Conservation (phyloP, 2,888 invertebrate species). For the Ernsta delagoae region DNA sequence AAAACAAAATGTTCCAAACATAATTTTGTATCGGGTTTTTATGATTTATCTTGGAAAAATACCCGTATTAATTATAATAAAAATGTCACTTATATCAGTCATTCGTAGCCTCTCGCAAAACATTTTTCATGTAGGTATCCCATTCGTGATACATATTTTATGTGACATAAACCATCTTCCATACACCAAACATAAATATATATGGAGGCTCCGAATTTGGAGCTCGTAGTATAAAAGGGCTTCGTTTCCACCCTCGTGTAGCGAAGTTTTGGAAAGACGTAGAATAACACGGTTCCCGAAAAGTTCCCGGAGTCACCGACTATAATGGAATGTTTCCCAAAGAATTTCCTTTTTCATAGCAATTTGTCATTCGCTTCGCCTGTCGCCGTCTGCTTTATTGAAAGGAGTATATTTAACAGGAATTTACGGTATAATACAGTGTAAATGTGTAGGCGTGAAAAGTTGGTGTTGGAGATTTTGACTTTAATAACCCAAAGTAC, state of each 20-base stretch:
- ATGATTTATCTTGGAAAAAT: too few relatives aligned
- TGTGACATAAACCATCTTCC: too few relatives aligned
- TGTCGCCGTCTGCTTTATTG: neutral
- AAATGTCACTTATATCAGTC: too few relatives aligned
- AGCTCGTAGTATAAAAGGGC: slow-evolving; percentile 5
- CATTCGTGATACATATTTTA: too few relatives aligned
- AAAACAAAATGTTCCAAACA: too few relatives aligned
- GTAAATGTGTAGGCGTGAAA: neutral
- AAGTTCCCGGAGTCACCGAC: slow-evolving; percentile 18
- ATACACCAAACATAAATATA: neutral
- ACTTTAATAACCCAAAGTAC: too few relatives aligned
- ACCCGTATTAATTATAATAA: too few relatives aligned
- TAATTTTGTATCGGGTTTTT: too few relatives aligned
- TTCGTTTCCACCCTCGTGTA: slow-evolving; percentile 10
- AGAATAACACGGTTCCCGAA: slow-evolving; percentile 4
- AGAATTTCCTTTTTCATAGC: slow-evolving; percentile 19
- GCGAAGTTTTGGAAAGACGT: slow-evolving; percentile 6
- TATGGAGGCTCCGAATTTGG: neutral
- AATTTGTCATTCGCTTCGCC: slow-evolving; percentile 21
- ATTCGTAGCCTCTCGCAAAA: too few relatives aligned
- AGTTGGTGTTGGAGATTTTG: too few relatives aligned
- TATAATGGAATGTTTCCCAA: slow-evolving; percentile 17
- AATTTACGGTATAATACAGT: neutral
- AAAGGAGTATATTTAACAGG: neutral
- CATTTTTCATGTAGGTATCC: too few relatives aligned